Base-by-base conservation (phyloP, 2,888 invertebrate species). In the Rhagonycha fulva region DNA sequence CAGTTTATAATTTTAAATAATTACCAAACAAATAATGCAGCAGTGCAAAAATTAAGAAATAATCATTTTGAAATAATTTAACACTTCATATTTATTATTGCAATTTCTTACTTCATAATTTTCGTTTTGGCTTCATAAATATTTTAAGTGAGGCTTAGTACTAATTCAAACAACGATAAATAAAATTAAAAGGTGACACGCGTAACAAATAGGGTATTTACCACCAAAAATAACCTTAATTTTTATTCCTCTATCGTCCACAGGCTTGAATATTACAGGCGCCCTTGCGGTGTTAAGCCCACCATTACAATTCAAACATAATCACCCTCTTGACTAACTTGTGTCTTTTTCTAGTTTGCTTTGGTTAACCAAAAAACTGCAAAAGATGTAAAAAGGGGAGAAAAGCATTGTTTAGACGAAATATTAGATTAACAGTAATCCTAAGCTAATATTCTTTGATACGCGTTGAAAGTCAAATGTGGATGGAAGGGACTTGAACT, bases 401-500 rank as follows among this genome's bases (percentile, higher is more conserved):
- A 47, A 72, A 71, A 14, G 63, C 72, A 24, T 62, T 71, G 75
- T 74, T 76, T 77, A 67, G 67, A 28, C 71, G 74, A 83, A 84
- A 84, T 85, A 84, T 85, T 84, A 84, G 86, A 85, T 86, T 85
- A 86, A 84, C 82, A 82, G 82, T 85, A 85, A 86, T 85, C 85
- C 85, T 80, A 80, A 83, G 82, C 83, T 86, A 85, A 86, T 86
- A 84, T 84, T 84, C 83, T 85, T 85, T 84, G 84, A 85, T 83
- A 83, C 83, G 80, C 84, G 84, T 83, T 82, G 83, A 83, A 84
- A 84, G 84, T 83, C 80, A 80, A 72, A 67, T 70, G 73, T 68
- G 71, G 70, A 63, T 76, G 72, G 78, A 63, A 76, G 72, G 77
- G 74, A 71, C 74, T 75, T 63, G 68, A 82, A 82, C 83, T 85